phyloP scores from a whole-genome alignment of 2,113 vertebrate species.

The Argyrosomus japonicus region DNA sequence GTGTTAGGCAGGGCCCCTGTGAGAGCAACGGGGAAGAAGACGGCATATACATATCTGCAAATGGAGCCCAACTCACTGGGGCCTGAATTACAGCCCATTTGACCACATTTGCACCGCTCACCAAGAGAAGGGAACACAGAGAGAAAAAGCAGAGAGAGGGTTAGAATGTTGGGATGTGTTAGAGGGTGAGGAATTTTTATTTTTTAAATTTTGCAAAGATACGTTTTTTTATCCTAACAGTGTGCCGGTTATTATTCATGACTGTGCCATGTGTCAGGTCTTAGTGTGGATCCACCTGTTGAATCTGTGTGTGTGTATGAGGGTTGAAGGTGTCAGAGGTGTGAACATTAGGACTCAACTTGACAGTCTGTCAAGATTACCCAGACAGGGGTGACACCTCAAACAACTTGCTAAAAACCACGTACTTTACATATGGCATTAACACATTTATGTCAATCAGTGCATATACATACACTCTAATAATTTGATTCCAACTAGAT shows the following conservation, averaged over 20 bases:
- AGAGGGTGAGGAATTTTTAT: no score
- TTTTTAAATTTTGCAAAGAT: not conserved
- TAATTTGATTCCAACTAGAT: not conserved
- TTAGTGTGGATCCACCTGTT: constrained; percentile 60
- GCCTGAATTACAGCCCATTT: constrained; percentile 59
- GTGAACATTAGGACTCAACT: constrained; percentile 59
- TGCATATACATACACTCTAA: not conserved
- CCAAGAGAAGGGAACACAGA: not conserved
- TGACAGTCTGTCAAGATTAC: constrained; percentile 60
- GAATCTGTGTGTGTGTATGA: constrained; percentile 16
- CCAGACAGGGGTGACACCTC: constrained; percentile 50
- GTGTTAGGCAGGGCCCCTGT: constrained; percentile 67
- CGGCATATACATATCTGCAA: constrained; percentile 51
- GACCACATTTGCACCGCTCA: constrained; percentile 54
- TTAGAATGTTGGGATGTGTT: not conserved
- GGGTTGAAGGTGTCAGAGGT: constrained; percentile 54
- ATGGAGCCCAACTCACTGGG: constrained; percentile 36
- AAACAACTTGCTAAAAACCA: constrained; percentile 52
- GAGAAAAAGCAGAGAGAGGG: not conserved
- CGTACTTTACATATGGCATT: constrained; percentile 9
- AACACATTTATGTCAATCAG: constrained; percentile 31
- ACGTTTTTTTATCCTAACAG: not conserved
- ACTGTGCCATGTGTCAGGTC: not conserved
- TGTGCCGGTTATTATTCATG: not conserved
- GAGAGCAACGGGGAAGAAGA: constrained; percentile 34